A percentile compares a stretch with the other conserved stretches of the same genome.
Conservation (phyloP, 1,140 invertebrate genomes). For the Zaprionus lachaisei region DNA sequence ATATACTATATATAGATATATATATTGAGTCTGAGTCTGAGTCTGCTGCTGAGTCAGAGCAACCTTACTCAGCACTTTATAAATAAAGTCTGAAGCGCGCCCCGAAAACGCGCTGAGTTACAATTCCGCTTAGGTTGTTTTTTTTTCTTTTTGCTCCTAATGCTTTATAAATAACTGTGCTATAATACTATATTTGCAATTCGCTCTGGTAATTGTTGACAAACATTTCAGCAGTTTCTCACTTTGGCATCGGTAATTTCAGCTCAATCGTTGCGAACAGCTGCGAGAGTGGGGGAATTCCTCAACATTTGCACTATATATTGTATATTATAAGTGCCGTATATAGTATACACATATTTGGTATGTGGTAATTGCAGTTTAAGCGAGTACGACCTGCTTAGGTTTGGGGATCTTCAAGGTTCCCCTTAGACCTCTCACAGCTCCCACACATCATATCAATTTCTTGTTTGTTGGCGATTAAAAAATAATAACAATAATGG, state of each 20-base stretch:
- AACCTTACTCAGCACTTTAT: conserved; percentile 12
- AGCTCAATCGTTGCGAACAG: conserved; percentile 1
- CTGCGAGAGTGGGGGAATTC: neutral
- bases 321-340: neutral
- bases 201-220: conserved; percentile 9
- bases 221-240: conserved; percentile 3
- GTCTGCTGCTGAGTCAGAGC: conserved; percentile 22
- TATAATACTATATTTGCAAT: conserved; percentile 4
- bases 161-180: conserved; percentile 32
- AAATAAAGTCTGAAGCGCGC: conserved; percentile 16
- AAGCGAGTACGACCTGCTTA: neutral
- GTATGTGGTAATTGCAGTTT: conserved; percentile 3
- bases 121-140: neutral
- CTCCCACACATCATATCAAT: neutral
- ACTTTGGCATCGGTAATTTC: neutral
- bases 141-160: neutral
- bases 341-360: neutral
- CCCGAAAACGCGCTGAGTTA: neutral
- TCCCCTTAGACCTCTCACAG: neutral
- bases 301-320: neutral
- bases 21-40: conserved; percentile 5
- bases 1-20: conserved; percentile 28
- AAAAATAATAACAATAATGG: conserved; percentile 12
- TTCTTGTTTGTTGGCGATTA: conserved; percentile 12
- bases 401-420: neutral